Evolutionary conservation across 2,888 invertebrate species (phyloP).

Genomic region (Eudasyphora cyanicolor): DNA sequence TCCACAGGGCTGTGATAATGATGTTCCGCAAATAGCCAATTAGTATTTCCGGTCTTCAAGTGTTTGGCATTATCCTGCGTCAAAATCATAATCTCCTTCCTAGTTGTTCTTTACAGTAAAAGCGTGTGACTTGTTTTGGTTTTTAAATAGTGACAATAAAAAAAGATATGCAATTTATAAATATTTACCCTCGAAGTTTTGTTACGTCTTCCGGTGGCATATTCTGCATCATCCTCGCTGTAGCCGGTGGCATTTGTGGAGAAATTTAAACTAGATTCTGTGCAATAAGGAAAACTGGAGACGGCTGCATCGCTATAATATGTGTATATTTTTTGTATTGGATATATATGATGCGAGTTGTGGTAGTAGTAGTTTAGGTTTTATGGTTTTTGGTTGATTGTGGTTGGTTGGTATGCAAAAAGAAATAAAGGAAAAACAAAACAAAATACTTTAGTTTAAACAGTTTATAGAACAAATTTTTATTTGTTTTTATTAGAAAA

Average conservation of each 20-base stretch:
- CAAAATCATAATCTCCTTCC: constrained; percentile 43
- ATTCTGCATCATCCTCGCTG: constrained; percentile 88
- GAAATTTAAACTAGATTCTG: constrained; percentile 83
- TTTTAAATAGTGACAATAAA: constrained; percentile 62
- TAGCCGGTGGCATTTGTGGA: constrained; percentile 83
- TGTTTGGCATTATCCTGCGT: not conserved
- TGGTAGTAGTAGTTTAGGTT: constrained; percentile 21
- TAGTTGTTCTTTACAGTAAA: constrained; percentile 45
- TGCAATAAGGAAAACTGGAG: constrained; percentile 80
- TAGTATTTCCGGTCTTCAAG: too few relatives aligned
- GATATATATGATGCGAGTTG: constrained; percentile 19
- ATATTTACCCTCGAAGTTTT: constrained; percentile 85
- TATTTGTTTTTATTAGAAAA: constrained; percentile 38
- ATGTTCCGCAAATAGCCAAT: constrained; percentile 42
- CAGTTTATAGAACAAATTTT: constrained; percentile 40
- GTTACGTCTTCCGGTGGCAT: constrained; percentile 86
- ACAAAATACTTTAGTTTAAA: constrained; percentile 61
- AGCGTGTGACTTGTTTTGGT: constrained; percentile 42
- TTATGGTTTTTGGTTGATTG: constrained; percentile 5
- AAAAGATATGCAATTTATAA: too few relatives aligned
- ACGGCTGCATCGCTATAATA: constrained; percentile 79
- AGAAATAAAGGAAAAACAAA: constrained; percentile 58
- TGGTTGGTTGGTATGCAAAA: constrained; percentile 48
- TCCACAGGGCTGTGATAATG: constrained; percentile 38
- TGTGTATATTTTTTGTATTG: not conserved